Conservation (phyloP, 2,113 vertebrate genomes). For the Ibidorhyncha struthersii region DNA sequence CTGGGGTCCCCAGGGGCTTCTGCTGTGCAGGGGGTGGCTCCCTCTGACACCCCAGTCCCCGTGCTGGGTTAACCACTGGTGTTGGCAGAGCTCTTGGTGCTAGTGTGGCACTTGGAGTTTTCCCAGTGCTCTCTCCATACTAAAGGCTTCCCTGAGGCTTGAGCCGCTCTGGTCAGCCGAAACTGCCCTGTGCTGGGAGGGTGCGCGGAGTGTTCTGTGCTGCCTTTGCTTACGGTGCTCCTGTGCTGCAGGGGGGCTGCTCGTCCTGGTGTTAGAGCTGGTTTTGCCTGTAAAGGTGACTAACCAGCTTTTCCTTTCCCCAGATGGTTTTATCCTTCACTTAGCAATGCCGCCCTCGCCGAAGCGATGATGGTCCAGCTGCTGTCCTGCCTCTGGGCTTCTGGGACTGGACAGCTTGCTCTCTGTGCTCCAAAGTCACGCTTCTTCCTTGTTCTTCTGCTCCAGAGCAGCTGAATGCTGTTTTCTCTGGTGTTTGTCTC, state of each 20-base stretch:
- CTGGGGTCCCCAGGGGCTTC: accelerated
- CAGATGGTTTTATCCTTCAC: neutral
- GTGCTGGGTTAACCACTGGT: accelerated
- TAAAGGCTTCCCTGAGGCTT: neutral
- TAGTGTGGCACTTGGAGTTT: neutral
- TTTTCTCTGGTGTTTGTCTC: neutral
- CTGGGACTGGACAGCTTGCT: neutral
- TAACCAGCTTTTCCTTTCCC: neutral
- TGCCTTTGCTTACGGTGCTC: no score
- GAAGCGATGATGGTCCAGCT: no score
- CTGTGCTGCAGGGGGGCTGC: neutral
- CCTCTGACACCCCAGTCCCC: accelerated
- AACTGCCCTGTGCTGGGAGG: no score
- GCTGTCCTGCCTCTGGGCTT: neutral
- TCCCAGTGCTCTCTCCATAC: accelerated
- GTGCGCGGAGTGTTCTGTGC: no score
- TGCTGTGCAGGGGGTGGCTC: neutral
- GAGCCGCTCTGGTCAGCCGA: accelerated
- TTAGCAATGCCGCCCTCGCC: accelerated
- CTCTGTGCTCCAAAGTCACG: accelerated
- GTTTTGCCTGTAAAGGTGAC: neutral
- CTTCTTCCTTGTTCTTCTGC: neutral
- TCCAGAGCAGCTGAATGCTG: neutral
- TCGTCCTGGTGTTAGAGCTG: neutral
- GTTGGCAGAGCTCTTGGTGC: neutral